Evolutionary conservation across 1,140 invertebrate species (phyloP), one percentile per base, ranked within the genome.

Genomic region (Drosophila bocki): DNA sequence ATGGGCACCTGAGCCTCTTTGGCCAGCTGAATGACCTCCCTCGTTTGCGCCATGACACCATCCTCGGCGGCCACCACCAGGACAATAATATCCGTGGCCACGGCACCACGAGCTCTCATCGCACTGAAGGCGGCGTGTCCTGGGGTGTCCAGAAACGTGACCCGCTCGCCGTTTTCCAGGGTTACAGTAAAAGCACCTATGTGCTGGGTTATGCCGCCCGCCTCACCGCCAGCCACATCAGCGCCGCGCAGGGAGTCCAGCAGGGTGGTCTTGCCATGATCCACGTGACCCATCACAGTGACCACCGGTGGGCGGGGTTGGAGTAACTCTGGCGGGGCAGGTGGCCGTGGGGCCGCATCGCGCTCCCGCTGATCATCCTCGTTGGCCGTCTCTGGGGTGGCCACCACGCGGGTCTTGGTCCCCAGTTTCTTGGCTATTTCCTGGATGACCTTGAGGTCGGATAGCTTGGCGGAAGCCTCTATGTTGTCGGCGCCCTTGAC

Each of bases 151-250:
- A 99, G 92, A 94, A 99, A 99, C 9, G 99, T 99, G 39, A 99
- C 96, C 50, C 91, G 94, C 48, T 97, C 95, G 3, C 95, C 96
- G 45, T 94, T 95, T n/a, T 94, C 81, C 41, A 97, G 86, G 29
- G 93, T 94, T 19, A 97, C 97, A 91, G 96, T 96, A 94, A 99
- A 99, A 39, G 99, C 99, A 72, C 99, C 99, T 92, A 99, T 99
- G 93, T 99, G 99, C 93, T 99, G 99, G 0, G 99, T 99, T 47
- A 99, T 99, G 17, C 99, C 99, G n/a, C 99, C 99, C 94, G 98
- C 99, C 94, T 99, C 99, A 41, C 95, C 94, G 19, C 96, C 95
- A 0, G 98, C 98, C 42, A 99, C 96, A 65, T 96, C 95, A 0
- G 98, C 96, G 59, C 98, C 95, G 61, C 99, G 93, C 19, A 99